phyloP scores from a whole-genome alignment of 2,888 invertebrate species.

The Agapetus fuscipes region DNA sequence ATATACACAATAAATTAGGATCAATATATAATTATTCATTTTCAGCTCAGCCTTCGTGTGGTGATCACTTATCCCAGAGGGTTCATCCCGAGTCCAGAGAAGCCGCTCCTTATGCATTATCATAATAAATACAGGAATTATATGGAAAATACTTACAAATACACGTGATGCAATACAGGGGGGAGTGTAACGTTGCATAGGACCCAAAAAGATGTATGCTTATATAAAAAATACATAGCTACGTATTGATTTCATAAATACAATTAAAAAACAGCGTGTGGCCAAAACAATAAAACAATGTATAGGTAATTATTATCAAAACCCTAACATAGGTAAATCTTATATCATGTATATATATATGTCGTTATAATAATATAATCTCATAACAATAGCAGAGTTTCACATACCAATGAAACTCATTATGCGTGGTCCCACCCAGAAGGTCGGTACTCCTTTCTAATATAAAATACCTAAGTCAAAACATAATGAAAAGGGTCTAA shows the following conservation, averaged over 20 bases:
- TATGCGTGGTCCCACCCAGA: too few relatives aligned
- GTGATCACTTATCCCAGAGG: conserved; percentile 10
- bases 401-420: too few relatives aligned
- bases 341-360: too few relatives aligned
- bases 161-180: background rate
- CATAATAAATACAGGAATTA: background rate
- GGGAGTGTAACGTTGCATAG: background rate
- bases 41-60: conserved; percentile 15
- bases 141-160: conserved; percentile 8
- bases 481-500: too few relatives aligned
- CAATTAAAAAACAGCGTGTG: too few relatives aligned
- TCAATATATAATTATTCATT: conserved; percentile 10
- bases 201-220: background rate
- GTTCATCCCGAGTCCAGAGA: conserved; percentile 1
- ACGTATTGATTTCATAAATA: background rate
- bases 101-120: background rate
- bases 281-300: background rate
- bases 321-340: too few relatives aligned
- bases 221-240: background rate
- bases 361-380: too few relatives aligned
- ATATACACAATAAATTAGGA: conserved; percentile 13
- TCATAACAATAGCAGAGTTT: too few relatives aligned
- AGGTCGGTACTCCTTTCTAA: too few relatives aligned
- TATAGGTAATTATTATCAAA: too few relatives aligned
- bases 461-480: too few relatives aligned